Evolutionary conservation across 2,888 invertebrate species (phyloP).

Genomic region (Chrysolina oricalcia): DNA sequence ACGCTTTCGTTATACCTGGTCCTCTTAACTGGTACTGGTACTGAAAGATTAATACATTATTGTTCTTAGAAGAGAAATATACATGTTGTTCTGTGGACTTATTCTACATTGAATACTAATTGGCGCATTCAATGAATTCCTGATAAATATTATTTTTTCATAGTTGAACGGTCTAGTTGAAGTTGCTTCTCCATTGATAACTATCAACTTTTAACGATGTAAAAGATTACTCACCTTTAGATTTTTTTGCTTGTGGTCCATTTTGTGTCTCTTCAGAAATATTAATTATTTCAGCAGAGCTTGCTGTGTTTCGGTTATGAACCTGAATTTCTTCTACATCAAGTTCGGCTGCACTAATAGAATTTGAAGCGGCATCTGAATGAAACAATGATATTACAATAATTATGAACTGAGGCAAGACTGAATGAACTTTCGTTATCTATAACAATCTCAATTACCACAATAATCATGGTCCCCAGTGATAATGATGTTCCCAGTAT

Average conservation of each 20-base stretch:
- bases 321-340: not conserved
- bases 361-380: slow-evolving; percentile 17
- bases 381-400: slow-evolving; percentile 1
- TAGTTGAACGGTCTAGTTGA: too few species aligned
- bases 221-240: slow-evolving; percentile 14
- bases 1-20: slow-evolving; percentile 15
- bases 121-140: too few species aligned
- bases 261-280: too few species aligned
- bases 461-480: slow-evolving; percentile 17
- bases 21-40: slow-evolving; percentile 13
- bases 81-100: not conserved
- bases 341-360: slow-evolving; percentile 8
- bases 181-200: too few species aligned
- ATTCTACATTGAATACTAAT: not conserved
- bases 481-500: slow-evolving; percentile 2
- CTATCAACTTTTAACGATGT: not conserved
- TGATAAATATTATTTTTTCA: too few species aligned
- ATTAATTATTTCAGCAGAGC: too few species aligned
- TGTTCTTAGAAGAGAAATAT: too few species aligned
- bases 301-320: slow-evolving; percentile 16
- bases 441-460: too few species aligned
- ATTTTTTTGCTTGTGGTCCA: slow-evolving; percentile 20
- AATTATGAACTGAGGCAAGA: not conserved
- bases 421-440: too few species aligned
- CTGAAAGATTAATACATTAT: too few species aligned